Conservation (phyloP, 2,113 vertebrate genomes). For the Thamnaconus septentrionalis region DNA sequence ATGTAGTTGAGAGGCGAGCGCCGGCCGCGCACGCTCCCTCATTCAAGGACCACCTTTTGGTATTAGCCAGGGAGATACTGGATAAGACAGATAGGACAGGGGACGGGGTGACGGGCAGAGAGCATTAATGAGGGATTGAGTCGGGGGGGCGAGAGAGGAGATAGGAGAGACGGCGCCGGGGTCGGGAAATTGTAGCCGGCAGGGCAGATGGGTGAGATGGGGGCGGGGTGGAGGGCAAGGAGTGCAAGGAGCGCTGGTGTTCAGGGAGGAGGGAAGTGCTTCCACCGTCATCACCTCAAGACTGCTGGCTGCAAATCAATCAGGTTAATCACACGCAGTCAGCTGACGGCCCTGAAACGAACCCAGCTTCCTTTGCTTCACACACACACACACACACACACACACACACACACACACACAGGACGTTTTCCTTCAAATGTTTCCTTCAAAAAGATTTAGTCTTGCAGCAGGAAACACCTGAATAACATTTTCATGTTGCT, state of each 20-base stretch:
- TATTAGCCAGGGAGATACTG: slow-evolving; percentile 31
- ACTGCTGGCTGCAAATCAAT: slow-evolving; percentile 6
- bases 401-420: slow-evolving; percentile 1
- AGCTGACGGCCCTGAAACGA: no score
- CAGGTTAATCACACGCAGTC: no score
- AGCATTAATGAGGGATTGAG: slow-evolving; percentile 54
- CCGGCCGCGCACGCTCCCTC: slow-evolving; percentile 40
- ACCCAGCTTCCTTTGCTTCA: no score
- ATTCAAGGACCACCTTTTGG: slow-evolving; percentile 64
- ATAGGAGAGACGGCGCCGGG: slow-evolving; percentile 7
- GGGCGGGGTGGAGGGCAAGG: neutral
- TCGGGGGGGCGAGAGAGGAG: slow-evolving; percentile 16
- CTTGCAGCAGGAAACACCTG: no score
- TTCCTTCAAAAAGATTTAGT: no score
- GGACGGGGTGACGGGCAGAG: slow-evolving; percentile 38
- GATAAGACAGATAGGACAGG: neutral
- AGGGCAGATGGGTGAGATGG: slow-evolving; percentile 16
- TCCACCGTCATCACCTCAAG: neutral
- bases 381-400: no score
- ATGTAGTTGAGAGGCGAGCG: slow-evolving; percentile 52
- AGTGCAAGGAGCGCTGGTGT: neutral
- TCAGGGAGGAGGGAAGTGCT: slow-evolving; percentile 6
- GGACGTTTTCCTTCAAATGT: slow-evolving; percentile 1
- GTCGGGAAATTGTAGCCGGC: slow-evolving; percentile 34
- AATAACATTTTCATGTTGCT: no score